A percentile compares a stretch with the other conserved stretches of the same genome.
Evolutionary conservation across 2,888 invertebrate genomes (phyloP).

Genomic region (Crocallis elinguaria): DNA sequence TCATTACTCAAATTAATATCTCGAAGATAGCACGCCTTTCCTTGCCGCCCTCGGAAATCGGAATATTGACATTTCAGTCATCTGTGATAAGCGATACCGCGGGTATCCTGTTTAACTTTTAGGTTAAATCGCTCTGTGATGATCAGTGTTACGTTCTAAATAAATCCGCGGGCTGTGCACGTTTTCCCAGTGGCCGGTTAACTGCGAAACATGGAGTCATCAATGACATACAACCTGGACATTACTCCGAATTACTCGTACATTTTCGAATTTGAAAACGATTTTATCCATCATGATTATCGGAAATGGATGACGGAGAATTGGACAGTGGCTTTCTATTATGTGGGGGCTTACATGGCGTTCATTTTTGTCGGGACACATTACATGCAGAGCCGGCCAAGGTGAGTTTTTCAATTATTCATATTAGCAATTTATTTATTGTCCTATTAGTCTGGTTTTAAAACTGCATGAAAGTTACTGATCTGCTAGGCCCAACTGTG

Average conservation of each 20-base stretch:
- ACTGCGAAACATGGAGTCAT: slow-evolving; percentile 64
- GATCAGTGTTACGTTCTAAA: slow-evolving; percentile 64
- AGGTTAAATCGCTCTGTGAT: slow-evolving; percentile 79
- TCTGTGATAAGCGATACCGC: slow-evolving; percentile 77
- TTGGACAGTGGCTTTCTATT: slow-evolving; percentile 97
- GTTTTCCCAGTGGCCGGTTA: slow-evolving; percentile 50
- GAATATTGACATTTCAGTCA: slow-evolving; percentile 71
- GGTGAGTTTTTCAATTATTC: slow-evolving; percentile 71
- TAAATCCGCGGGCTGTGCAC: slow-evolving; percentile 49
- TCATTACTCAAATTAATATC: slow-evolving; percentile 68
- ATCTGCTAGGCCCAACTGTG: too few species aligned
- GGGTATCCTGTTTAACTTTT: slow-evolving; percentile 67
- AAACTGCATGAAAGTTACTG: too few species aligned
- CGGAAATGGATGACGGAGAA: slow-evolving; percentile 98
- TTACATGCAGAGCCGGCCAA: slow-evolving; percentile 96
- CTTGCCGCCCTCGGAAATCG: slow-evolving; percentile 45
- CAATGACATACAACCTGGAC: slow-evolving; percentile 80
- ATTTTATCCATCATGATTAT: slow-evolving; percentile 95
- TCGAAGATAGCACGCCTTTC: slow-evolving; percentile 60
- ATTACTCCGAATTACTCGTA: slow-evolving; percentile 95
- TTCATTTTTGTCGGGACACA: slow-evolving; percentile 97
- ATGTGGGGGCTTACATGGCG: slow-evolving; percentile 95
- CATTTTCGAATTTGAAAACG: slow-evolving; percentile 97
- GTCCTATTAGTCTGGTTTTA: too few species aligned
- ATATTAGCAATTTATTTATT: not conserved